Percentiles rank a stretch among this genome's conserved stretches.
These are phyloP conservation scores for Amia ocellicauda DNA, from an alignment of 2,113 vertebrate species.

Conservation along the genomic window DNA sequence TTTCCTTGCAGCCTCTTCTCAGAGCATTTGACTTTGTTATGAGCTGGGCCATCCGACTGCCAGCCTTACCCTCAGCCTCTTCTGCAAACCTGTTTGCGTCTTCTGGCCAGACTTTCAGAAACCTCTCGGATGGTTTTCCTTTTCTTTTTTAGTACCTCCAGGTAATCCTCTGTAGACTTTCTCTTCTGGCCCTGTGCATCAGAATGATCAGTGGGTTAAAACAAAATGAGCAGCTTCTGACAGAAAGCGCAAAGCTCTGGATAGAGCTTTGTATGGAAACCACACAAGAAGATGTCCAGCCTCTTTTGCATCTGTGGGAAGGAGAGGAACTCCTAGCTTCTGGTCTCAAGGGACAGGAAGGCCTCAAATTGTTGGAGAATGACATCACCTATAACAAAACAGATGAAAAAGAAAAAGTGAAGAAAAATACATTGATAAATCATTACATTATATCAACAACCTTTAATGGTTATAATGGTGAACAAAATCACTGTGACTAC, in stretches of 20 bases:
- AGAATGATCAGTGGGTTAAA: too few relatives aligned
- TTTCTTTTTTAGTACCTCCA: constrained; percentile 24
- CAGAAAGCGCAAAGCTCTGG: constrained; percentile 18
- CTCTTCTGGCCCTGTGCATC: constrained; percentile 17
- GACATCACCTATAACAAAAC: too few relatives aligned
- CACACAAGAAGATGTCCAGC: constrained; percentile 16
- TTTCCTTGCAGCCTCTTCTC: constrained; percentile 11
- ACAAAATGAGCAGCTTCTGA: constrained; percentile 18
- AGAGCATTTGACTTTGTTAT: constrained; percentile 16
- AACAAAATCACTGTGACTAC: too few relatives aligned
- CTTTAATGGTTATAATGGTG: too few relatives aligned
- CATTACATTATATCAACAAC: too few relatives aligned
- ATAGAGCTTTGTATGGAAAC: neutral
- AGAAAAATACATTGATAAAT: too few relatives aligned
- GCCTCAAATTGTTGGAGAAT: too few relatives aligned
- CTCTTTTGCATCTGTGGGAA: constrained; percentile 11
- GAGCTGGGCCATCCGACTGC: constrained; percentile 17
- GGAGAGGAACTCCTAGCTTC: constrained; percentile 9
- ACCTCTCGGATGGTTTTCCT: constrained; percentile 15
- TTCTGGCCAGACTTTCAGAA: constrained; percentile 14
- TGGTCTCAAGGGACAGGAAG: constrained; percentile 17
- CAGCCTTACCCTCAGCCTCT: constrained; percentile 10
- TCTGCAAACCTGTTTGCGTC: constrained; percentile 17
- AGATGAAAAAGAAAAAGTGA: too few relatives aligned
- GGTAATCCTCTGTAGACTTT: constrained; percentile 11